These are phyloP conservation scores for Drosophila serrata DNA, from an alignment of 1,140 invertebrate genomes.

Conservation along the genomic window DNA sequence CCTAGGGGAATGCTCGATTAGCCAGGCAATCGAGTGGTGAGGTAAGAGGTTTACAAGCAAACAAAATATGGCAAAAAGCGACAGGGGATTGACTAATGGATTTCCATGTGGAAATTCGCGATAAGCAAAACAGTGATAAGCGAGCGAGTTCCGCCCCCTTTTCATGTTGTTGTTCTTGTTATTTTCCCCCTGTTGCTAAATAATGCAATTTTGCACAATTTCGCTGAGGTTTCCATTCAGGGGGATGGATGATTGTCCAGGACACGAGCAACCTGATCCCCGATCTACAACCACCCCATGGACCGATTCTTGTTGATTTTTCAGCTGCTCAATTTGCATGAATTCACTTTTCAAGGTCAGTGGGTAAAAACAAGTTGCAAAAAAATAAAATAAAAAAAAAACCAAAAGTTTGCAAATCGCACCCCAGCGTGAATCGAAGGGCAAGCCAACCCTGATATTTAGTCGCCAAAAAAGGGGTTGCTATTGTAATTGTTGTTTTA, in stretches of 20 bases:
- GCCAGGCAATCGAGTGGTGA: constrained; percentile 60
- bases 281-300: constrained; percentile 54
- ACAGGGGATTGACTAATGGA: constrained; percentile 59
- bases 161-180: constrained; percentile 9
- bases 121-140: constrained; percentile 60
- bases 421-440: constrained; percentile 26
- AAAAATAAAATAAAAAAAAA: constrained; percentile 22
- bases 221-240: constrained; percentile 28
- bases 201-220: constrained; percentile 53
- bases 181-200: constrained; percentile 33
- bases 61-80: constrained; percentile 26
- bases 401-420: constrained; percentile 36
- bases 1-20: constrained; percentile 69
- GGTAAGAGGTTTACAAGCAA: constrained; percentile 38
- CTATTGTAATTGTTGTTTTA: constrained; percentile 56
- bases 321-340: constrained; percentile 74
- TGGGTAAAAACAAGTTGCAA: constrained; percentile 82
- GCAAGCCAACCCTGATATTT: constrained; percentile 54
- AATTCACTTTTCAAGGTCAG: constrained; percentile 83
- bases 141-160: constrained; percentile 20
- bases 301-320: constrained; percentile 38
- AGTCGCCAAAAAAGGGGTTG: constrained; percentile 51
- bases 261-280: constrained; percentile 56
- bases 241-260: constrained; percentile 15
- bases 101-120: constrained; percentile 51